These are phyloP conservation scores for Helicoverpa assulta DNA, from an alignment of 2,888 invertebrate genomes.

Conservation along the genomic window DNA sequence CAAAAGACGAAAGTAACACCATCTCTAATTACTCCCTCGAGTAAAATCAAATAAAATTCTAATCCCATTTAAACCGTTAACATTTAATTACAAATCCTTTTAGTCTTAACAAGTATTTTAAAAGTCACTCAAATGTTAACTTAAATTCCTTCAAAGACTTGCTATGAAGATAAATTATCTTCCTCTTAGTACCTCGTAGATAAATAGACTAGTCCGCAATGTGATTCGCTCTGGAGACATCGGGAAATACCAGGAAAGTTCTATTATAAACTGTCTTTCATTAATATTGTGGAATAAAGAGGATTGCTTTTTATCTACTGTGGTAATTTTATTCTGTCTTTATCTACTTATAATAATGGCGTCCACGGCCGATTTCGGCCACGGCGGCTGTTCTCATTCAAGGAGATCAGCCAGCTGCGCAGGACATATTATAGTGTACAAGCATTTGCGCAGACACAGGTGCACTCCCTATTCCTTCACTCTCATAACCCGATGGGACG, in stretches of 20 bases:
- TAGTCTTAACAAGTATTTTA: background rate
- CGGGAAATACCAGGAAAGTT: background rate
- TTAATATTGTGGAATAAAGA: conserved; percentile 20
- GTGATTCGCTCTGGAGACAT: conserved; percentile 18
- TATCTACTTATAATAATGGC: too few species aligned
- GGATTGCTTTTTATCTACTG: background rate
- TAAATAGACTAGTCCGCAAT: conserved; percentile 2
- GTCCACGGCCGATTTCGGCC: too few species aligned
- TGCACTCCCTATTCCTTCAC: too few species aligned
- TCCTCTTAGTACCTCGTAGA: background rate
- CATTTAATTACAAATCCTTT: background rate
- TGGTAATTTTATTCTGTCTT: too few species aligned
- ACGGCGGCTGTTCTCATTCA: too few species aligned
- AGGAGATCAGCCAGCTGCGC: too few species aligned
- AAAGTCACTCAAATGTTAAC: background rate
- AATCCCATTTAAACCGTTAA: background rate
- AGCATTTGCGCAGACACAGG: too few species aligned
- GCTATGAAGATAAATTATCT: conserved; percentile 17
- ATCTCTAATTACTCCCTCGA: background rate
- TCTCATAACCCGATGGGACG: too few species aligned
- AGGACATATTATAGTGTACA: too few species aligned
- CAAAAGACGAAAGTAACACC: background rate
- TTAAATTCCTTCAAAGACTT: background rate
- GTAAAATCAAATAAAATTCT: background rate
- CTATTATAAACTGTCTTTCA: background rate